phyloP scores from a whole-genome alignment of 1,140 invertebrate genomes.

The Pseudomyrmex cubaensis region DNA sequence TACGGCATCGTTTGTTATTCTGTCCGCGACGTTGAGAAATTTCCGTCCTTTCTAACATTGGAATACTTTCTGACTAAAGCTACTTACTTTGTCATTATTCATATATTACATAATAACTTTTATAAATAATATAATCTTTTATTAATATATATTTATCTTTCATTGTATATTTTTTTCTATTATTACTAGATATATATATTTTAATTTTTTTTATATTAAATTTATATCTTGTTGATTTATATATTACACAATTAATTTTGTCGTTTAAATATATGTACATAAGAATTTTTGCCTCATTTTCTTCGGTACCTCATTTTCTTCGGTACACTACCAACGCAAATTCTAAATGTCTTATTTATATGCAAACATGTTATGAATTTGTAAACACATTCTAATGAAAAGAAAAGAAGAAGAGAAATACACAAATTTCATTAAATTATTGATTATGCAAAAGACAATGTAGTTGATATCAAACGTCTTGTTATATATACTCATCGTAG shows the following conservation, averaged over 20 bases:
- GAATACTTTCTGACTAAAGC: constrained; percentile 32
- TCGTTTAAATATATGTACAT: too few species aligned
- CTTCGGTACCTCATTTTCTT: too few species aligned
- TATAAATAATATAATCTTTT: too few species aligned
- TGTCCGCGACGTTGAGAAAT: constrained; percentile 46
- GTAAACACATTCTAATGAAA: constrained; percentile 3
- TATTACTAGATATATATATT: too few species aligned
- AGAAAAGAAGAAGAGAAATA: not conserved
- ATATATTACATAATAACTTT: not conserved
- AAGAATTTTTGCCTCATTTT: too few species aligned
- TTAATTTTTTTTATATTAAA: too few species aligned
- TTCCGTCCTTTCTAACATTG: constrained; percentile 17
- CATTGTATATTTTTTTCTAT: too few species aligned
- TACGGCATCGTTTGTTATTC: constrained; percentile 19
- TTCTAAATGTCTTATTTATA: not conserved
- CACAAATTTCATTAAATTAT: not conserved
- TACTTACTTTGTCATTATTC: not conserved
- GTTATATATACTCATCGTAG: too few species aligned
- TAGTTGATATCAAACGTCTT: not conserved
- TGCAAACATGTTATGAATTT: not conserved
- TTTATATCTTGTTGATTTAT: too few species aligned
- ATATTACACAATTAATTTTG: too few species aligned
- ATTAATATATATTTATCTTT: too few species aligned
- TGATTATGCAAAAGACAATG: not conserved
- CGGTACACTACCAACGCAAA: too few species aligned